Evolutionary conservation across 2,797 vertebrate species (phyloP).

Genomic region (Paratrypauchen microcephalus): DNA sequence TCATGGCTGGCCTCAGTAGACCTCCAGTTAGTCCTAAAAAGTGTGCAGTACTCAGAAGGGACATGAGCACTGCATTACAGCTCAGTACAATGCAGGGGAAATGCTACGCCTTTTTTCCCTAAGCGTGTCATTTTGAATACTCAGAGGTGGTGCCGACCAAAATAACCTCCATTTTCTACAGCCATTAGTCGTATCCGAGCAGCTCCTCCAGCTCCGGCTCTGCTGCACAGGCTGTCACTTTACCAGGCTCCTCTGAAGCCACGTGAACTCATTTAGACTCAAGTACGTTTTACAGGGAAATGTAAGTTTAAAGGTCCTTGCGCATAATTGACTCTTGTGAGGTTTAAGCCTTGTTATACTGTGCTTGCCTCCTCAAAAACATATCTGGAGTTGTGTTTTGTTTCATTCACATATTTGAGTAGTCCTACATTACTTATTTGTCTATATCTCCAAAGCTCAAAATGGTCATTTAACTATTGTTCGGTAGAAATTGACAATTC

Average conservation of each 20-base stretch:
- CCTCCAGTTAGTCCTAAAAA: conserved; percentile 52
- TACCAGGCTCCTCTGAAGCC: conserved; percentile 8
- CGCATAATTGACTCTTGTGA: too few species aligned
- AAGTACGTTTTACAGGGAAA: background rate
- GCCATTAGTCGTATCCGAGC: conserved; percentile 65
- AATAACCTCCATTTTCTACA: conserved; percentile 64
- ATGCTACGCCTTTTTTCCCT: conserved; percentile 55
- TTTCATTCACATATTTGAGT: too few species aligned
- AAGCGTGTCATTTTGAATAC: conserved; percentile 61
- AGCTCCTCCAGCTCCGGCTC: conserved; percentile 57
- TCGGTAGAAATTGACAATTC: too few species aligned
- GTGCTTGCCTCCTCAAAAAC: too few species aligned
- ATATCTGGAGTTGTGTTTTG: too few species aligned
- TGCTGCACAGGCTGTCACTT: conserved; percentile 38
- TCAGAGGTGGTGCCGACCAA: conserved; percentile 55
- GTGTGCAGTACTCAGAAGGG: conserved; percentile 54
- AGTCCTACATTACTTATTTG: too few species aligned
- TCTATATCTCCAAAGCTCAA: too few species aligned
- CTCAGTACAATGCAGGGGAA: conserved; percentile 47
- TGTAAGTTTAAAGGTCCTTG: background rate
- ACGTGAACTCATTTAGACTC: background rate
- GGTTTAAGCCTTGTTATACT: too few species aligned
- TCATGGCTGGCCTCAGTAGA: conserved; percentile 49
- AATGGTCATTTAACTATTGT: too few species aligned
- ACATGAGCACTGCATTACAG: conserved; percentile 51